Evolutionary conservation across 2,113 vertebrate genomes (phyloP), one percentile per base, ranked within the genome.

Genomic region (Ancistrus triradiatus): DNA sequence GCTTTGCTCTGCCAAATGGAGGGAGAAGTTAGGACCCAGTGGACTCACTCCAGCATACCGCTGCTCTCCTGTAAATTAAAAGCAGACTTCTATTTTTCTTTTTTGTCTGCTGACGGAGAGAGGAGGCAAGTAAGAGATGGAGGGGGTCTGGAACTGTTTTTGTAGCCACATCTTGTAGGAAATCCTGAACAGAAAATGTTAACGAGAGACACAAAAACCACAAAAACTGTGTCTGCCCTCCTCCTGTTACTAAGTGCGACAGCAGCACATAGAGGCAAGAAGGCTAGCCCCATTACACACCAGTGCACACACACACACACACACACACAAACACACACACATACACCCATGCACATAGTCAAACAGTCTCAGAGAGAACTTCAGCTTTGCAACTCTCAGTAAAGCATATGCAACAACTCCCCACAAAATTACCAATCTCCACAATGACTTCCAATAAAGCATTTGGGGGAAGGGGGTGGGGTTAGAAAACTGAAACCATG

Each of bases 111-210:
- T 65, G 63, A 66, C 59, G 52, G 69, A 70, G 70, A 74, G 47
- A 61, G 56, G 51, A 47, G 48, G 69, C 55, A 46, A 49, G 50
- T 56, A 66, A 42, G 47, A 37, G 63, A 38, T 37, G 48, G 66
- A 75, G 64, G 61, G 67, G 77, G 79, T 87, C 85, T 63, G 61
- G 86, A 84, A 84, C 69, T 76, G 82, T 6, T 61, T 80, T 74
- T 59, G 73, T 57, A 78, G 76, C 78, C 73, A 72, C 61, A 78
- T 83, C 59, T 74, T 80, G 59, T 74, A 86, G 87, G 85, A 91
- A 86, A 83, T 84, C 84, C 83, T 77, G 78, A 80, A 86, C 80
- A 74, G 77, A 87, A 85, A 82, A 84, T 84, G 86, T 89, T 88
- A 85, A 84, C 79, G 73, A 85, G 83, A 81, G 81, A 68, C 83